These are phyloP conservation scores for Eublepharis macularius DNA, from an alignment of 2,113 vertebrate genomes.

Conservation along the genomic window DNA sequence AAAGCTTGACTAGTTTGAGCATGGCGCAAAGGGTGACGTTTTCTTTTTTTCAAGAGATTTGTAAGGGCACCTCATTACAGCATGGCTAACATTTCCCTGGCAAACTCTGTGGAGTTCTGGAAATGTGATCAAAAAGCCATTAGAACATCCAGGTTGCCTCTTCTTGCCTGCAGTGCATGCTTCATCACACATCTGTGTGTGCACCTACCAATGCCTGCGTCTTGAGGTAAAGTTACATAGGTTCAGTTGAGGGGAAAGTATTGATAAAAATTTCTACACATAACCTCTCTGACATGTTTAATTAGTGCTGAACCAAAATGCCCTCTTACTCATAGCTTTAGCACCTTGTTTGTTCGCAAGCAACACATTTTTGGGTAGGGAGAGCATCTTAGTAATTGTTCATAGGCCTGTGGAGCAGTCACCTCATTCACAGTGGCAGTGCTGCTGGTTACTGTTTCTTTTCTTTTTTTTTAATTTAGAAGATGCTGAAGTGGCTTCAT, in stretches of 20 bases:
- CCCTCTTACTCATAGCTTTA: too few species aligned
- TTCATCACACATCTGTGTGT: background rate
- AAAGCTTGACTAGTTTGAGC: background rate
- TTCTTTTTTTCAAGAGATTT: background rate
- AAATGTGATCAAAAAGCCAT: background rate
- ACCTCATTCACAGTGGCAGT: too few species aligned
- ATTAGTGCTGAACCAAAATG: too few species aligned
- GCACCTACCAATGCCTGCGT: background rate
- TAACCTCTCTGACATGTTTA: background rate
- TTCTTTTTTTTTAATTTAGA: too few species aligned
- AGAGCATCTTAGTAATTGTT: too few species aligned
- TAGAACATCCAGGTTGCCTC: background rate
- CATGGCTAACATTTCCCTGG: conserved; percentile 2
- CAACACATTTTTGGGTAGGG: too few species aligned
- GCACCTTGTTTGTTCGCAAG: too few species aligned
- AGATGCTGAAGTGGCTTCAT: too few species aligned
- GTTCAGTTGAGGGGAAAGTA: background rate
- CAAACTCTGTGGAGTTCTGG: background rate
- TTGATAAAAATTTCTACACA: background rate
- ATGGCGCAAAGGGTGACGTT: background rate
- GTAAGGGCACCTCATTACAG: background rate
- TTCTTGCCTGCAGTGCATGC: background rate
- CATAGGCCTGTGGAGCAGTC: too few species aligned
- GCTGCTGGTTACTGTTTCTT: too few species aligned
- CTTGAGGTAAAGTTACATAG: background rate